phyloP scores from a whole-genome alignment of 2,888 invertebrate genomes.

The Blastobasis lacticolella region DNA sequence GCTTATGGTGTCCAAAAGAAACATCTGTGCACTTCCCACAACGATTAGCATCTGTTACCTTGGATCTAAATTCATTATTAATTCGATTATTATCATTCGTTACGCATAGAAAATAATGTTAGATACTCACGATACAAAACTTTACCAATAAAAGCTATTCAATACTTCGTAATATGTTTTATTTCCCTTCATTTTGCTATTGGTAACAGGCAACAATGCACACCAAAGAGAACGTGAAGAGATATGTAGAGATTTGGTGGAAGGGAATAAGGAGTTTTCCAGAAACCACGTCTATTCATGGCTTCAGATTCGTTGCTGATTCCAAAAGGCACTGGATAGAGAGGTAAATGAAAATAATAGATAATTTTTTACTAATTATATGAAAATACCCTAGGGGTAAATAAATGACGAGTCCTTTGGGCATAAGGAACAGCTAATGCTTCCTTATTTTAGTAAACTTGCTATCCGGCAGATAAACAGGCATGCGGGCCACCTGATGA shows the following conservation, averaged over 20 bases:
- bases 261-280: slow-evolving; percentile 60
- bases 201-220: slow-evolving; percentile 23
- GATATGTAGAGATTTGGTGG: slow-evolving; percentile 62
- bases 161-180: not conserved
- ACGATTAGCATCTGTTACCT: slow-evolving; percentile 29
- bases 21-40: slow-evolving; percentile 37
- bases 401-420: too few relatives aligned
- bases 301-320: slow-evolving; percentile 77
- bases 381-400: too few relatives aligned
- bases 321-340: slow-evolving; percentile 77
- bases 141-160: too few relatives aligned
- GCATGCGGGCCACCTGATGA: too few relatives aligned
- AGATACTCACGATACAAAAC: not conserved
- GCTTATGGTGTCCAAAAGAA: slow-evolving; percentile 8
- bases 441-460: too few relatives aligned
- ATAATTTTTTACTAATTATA: not conserved
- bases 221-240: slow-evolving; percentile 29
- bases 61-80: slow-evolving; percentile 1
- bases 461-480: too few relatives aligned
- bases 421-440: too few relatives aligned
- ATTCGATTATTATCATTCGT: not conserved
- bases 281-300: slow-evolving; percentile 76
- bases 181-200: slow-evolving; percentile 1
- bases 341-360: slow-evolving; percentile 46
- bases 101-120: not conserved